Evolutionary conservation across 2,797 vertebrate genomes (phyloP), one percentile per base, ranked within the genome.

Genomic region (Chiroxiphia lanceolata): DNA sequence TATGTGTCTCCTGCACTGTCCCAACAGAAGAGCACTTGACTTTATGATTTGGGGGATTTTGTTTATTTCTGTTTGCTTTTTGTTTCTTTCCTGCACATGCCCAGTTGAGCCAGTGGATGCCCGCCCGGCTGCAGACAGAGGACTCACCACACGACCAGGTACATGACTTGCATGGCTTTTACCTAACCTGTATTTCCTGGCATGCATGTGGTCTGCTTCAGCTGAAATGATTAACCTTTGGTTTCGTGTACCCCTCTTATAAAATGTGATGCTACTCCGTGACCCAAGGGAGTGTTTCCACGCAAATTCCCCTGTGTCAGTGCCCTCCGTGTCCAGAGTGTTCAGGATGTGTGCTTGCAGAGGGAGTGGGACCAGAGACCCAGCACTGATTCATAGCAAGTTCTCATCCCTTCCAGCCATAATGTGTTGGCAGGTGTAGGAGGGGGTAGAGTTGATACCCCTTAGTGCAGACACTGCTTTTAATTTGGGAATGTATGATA

Each of bases 61-160:
- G 87, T 60, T 94, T 97, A 97, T 97, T 86, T 91, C 95, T 97
- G 93, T 96, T 97, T 96, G 95, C 97, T 95, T 88, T 87, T 89
- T 91, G 87, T 96, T 94, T 76, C 97, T 97, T 97, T 96, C 96
- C 96, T 98, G 97, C 94, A 96, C 76, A 67, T 90, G 68, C 96
- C 87, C 96, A 99, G 99, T 99, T 61, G 99, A 99, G 91, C 99
- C 98, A 9, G 99, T 99, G 42, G 99, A 99, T 89, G 99, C 98
- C 91, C 99, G 99, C 84, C 99, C 99, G 33, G 98, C 97, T 91
- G 98, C 98, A 26, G 99, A 99, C 97, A 98, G 99, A 98, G 99
- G 98, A 97, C 97, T 99, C 94, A 99, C 99, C 90, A 99, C 99
- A 94, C 98, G 98, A 96, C 98, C 99, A 99, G 99, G 99, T 99